These are phyloP conservation scores for Pterobdella sp. DNA, from an alignment of 2,888 invertebrate species.

Conservation along the genomic window DNA sequence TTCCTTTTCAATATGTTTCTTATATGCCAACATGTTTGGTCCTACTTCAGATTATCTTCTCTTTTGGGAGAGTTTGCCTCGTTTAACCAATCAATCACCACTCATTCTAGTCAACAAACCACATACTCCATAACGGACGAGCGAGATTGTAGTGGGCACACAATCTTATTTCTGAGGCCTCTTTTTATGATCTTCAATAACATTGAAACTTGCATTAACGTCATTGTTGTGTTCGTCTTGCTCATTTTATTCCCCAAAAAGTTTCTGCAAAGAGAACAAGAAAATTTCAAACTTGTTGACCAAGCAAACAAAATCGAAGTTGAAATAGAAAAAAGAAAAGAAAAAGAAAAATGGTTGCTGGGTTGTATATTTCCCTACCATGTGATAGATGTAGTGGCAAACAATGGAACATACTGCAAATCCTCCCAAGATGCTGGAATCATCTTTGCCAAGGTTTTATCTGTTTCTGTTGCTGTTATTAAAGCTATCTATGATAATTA, in stretches of 20 bases:
- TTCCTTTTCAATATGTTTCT: not conserved
- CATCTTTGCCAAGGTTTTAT: conserved; percentile 95
- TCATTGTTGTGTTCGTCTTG: not conserved
- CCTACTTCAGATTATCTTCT: not conserved
- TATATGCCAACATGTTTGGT: not conserved
- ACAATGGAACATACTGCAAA: conserved; percentile 79
- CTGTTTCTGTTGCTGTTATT: too few relatives aligned
- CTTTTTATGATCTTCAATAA: not conserved
- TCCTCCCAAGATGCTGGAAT: conserved; percentile 85
- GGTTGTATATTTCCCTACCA: conserved; percentile 94
- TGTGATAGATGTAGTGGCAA: conserved; percentile 78
- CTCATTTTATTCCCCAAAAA: conserved; percentile 83
- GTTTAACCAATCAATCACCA: not conserved
- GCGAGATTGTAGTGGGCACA: too few relatives aligned
- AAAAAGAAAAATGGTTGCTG: conserved; percentile 89
- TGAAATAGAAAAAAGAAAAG: conserved; percentile 78
- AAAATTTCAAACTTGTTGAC: not conserved
- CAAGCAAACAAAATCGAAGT: conserved; percentile 63
- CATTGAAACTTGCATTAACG: not conserved
- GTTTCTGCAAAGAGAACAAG: conserved; percentile 69
- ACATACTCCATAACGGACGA: not conserved
- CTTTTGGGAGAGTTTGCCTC: not conserved
- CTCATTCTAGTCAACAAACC: not conserved
- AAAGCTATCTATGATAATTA: too few relatives aligned
- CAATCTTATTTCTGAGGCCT: too few relatives aligned